These are phyloP conservation scores for Tribolium castaneum DNA, from an alignment of 1,140 invertebrate species.

Conservation along the genomic window DNA sequence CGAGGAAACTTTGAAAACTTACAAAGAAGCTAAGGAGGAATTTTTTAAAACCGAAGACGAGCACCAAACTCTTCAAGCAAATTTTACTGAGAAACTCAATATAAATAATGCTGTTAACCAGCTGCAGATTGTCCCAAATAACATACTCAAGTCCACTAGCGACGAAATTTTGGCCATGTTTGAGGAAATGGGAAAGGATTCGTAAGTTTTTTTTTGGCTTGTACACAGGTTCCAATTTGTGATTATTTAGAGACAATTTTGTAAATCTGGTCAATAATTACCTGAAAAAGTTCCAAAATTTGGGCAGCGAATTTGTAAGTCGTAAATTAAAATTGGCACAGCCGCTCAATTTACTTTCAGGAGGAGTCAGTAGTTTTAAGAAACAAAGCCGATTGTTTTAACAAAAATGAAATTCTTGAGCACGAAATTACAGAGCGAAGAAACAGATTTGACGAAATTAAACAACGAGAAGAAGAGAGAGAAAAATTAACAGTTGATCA, in stretches of 20 bases:
- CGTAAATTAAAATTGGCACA: neutral
- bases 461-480: neutral
- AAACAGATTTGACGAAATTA: neutral
- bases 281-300: neutral
- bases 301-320: conserved; percentile 7
- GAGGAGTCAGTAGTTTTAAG: neutral
- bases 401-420: neutral
- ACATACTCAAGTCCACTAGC: neutral
- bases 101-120: neutral
- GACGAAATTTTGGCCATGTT: neutral
- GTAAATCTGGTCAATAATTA: neutral
- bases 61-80: neutral
- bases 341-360: neutral
- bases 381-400: neutral
- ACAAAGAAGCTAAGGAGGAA: neutral
- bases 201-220: neutral
- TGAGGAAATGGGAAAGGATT: conserved; percentile 3
- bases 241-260: neutral
- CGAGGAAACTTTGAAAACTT: neutral
- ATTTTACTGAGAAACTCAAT: conserved; percentile 2
- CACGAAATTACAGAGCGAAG: neutral
- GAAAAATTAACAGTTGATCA: neutral
- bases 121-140: neutral
- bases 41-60: neutral
- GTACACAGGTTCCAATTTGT: neutral